Conservation (phyloP, 2,888 invertebrate genomes). For the Hemithea aestivaria region DNA sequence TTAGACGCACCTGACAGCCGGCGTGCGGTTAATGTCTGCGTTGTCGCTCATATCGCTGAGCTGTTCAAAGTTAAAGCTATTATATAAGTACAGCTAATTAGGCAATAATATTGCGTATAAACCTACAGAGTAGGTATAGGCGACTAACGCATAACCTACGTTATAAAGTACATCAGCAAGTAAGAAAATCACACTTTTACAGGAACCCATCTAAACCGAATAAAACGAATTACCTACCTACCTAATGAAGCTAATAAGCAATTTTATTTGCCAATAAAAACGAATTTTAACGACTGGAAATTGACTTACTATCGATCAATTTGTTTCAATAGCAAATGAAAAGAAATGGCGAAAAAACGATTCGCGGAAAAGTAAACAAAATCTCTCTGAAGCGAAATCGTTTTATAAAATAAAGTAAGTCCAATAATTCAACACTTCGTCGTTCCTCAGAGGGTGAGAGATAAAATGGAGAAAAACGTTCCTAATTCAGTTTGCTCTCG, state of each 20-base stretch:
- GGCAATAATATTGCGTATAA: too few relatives aligned
- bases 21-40: slow-evolving; percentile 5
- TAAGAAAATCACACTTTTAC: too few relatives aligned
- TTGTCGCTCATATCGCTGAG: neutral
- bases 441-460: slow-evolving; percentile 60
- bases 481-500: slow-evolving; percentile 70
- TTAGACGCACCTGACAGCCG: neutral
- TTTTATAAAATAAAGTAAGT: slow-evolving; percentile 74
- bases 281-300: slow-evolving; percentile 25
- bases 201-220: too few relatives aligned
- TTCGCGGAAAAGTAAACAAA: slow-evolving; percentile 64
- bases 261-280: too few relatives aligned
- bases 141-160: too few relatives aligned
- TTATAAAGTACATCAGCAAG: too few relatives aligned
- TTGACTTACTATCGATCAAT: slow-evolving; percentile 25
- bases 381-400: slow-evolving; percentile 57
- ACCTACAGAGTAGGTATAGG: too few relatives aligned
- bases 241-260: too few relatives aligned
- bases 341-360: slow-evolving; percentile 43
- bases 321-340: slow-evolving; percentile 45
- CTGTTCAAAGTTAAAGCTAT: too few relatives aligned
- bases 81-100: too few relatives aligned
- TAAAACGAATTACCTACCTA: too few relatives aligned
- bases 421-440: slow-evolving; percentile 73
- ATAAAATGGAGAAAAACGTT: slow-evolving; percentile 72